phyloP scores from a whole-genome alignment of 2,888 invertebrate genomes.

The Dichetophora obliterata region DNA sequence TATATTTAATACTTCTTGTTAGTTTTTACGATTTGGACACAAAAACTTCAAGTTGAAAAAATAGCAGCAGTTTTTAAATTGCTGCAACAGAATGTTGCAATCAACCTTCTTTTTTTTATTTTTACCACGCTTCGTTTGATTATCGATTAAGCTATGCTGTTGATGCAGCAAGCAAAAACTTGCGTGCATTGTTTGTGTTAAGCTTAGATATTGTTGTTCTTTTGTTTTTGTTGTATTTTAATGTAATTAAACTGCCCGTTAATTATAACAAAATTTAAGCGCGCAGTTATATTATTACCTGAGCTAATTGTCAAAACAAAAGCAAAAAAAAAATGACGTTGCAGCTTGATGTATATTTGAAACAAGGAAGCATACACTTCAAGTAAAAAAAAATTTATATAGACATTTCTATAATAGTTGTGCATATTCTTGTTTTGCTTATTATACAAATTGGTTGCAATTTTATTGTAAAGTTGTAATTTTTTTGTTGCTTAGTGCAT shows the following conservation, averaged over 20 bases:
- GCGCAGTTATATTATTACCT: not conserved
- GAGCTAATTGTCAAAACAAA: no score
- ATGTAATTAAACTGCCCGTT: not conserved
- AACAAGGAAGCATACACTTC: not conserved
- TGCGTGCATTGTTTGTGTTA: not conserved
- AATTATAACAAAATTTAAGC: not conserved
- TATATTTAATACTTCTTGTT: not conserved
- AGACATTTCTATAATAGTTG: no score
- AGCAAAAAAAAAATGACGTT: not conserved
- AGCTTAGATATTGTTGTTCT: not conserved
- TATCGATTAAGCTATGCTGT: conserved; percentile 5
- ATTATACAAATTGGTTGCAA: no score
- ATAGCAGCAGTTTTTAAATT: not conserved
- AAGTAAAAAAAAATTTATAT: no score
- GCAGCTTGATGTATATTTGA: not conserved
- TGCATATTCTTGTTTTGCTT: no score
- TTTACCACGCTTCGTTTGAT: conserved; percentile 10
- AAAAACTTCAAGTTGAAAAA: not conserved
- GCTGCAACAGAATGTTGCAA: conserved; percentile 26
- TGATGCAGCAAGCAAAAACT: not conserved
- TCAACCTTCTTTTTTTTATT: not conserved
- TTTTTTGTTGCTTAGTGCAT: no score
- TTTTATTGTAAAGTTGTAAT: no score
- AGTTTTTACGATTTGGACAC: not conserved
- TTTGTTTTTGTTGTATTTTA: not conserved